Base-by-base conservation (phyloP, 2,888 invertebrate species). In the Leptothorax acervorum region DNA sequence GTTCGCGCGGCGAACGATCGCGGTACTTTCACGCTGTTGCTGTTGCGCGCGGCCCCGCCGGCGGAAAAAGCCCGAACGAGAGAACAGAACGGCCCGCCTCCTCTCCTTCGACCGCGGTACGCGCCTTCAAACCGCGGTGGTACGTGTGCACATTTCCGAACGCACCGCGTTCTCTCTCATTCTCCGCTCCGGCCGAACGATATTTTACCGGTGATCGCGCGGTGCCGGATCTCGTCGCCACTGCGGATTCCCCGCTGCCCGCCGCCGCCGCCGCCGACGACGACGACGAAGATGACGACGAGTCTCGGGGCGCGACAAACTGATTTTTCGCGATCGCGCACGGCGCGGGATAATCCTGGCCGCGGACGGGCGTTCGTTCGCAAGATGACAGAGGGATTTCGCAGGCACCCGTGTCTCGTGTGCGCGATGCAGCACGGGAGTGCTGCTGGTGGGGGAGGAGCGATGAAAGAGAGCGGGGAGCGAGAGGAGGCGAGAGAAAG, bases 371-470 rank as follows among this genome's bases (percentile, higher is more conserved):
- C 87, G 90, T 90, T 89, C 76, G 87, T 90, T 89, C 76, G 86
- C 89, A 78, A 87, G 90, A 90, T 90, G 90, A 90, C 90, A 90
- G 90, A 84, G 88, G 83, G 87, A 91, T 90, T 79, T 90, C 90
- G 84, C 89, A 75, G 71, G 66, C 83, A 74, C 78, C 82, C 76
- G 91, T 87, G 88, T 91, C 88, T 91, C 90, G 90, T 87, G 91
- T 90, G 89, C 92, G 90, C 89, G 90, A 87, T 89, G 91, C 89
- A 90, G 89, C 89, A 87, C 91, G 89, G 88, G 91, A 90, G 87
- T 86, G 83, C 85, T 82, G 83, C 71, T 62, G 81, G 78, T 71
- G 79, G 86, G 86, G 82, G 71, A 78, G 75, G 85, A 89, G 86
- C 81, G 86, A 87, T 83, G 91, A 90, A 90, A 89, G 87, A 89